Evolutionary conservation across 2,113 vertebrate species (phyloP).

Genomic region (Chloroceryle aenea): DNA sequence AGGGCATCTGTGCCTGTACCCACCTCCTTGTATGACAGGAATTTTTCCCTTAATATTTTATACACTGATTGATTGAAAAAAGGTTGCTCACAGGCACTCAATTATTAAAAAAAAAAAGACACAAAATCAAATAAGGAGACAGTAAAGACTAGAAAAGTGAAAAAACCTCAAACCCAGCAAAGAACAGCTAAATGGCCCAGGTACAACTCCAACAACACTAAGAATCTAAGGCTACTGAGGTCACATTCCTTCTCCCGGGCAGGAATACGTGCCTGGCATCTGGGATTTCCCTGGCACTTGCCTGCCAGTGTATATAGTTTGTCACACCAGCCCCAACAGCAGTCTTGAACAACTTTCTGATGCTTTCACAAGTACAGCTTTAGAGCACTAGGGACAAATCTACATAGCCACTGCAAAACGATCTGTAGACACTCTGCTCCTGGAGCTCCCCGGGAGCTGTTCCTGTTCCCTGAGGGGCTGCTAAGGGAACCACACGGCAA

Average conservation of each 20-base stretch:
- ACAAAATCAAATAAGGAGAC: not conserved
- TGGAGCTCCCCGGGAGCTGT: not conserved
- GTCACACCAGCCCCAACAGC: not conserved
- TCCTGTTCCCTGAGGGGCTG: not conserved
- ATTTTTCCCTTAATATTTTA: not conserved
- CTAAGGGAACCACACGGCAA: not conserved
- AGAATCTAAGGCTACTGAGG: not conserved
- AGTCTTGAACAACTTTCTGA: not conserved
- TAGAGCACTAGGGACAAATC: not conserved
- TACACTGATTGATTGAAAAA: not conserved
- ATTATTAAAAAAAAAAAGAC: not conserved
- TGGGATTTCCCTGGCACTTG: not conserved
- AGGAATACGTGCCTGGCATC: accelerated
- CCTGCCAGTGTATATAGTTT: not conserved
- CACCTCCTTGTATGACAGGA: not conserved
- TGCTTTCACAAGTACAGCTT: not conserved
- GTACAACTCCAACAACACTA: not conserved
- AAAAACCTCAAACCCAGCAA: not conserved
- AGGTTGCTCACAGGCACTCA: not conserved
- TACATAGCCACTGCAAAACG: accelerated
- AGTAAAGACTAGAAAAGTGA: not conserved
- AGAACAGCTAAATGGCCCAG: not conserved
- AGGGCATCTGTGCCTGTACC: not conserved
- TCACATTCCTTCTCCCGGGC: not conserved
- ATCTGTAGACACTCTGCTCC: not conserved